These are phyloP conservation scores for Tetragonula carbonaria DNA, from an alignment of 2,888 invertebrate species.

Conservation along the genomic window DNA sequence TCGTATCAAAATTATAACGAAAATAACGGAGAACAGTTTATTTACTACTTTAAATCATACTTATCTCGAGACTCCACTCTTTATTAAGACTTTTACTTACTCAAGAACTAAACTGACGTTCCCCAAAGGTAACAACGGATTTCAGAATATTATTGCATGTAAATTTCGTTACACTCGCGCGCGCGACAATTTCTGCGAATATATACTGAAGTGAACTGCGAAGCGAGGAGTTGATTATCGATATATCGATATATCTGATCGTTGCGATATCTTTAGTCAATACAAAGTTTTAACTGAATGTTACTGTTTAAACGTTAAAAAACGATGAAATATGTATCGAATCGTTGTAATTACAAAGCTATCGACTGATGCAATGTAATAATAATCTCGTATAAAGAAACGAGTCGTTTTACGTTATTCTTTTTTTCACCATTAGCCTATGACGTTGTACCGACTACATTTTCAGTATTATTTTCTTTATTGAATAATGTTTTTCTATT, in stretches of 20 bases:
- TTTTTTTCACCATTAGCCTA: not conserved
- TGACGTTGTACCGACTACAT: not conserved
- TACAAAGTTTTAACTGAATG: conserved; percentile 14
- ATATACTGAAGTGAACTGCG: not conserved
- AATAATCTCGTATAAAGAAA: conserved; percentile 20
- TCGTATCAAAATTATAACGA: not conserved
- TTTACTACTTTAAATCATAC: not conserved
- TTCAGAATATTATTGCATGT: not conserved
- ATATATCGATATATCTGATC: not conserved
- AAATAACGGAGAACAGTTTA: not conserved
- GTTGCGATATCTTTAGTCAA: not conserved
- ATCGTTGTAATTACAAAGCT: conserved; percentile 25
- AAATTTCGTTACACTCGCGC: not conserved
- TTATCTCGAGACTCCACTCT: not conserved
- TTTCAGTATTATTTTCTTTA: not conserved
- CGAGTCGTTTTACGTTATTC: not conserved
- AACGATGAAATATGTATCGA: conserved; percentile 26
- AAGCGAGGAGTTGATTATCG: not conserved
- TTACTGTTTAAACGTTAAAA: conserved; percentile 24
- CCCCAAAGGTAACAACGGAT: not conserved
- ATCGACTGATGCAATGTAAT: conserved; percentile 15
- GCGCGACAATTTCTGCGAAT: too few species aligned
- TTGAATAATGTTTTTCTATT: not conserved
- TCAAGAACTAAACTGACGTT: not conserved
- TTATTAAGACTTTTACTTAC: not conserved